Evolutionary conservation across 2,888 invertebrate species (phyloP), one percentile per base, ranked within the genome.

Genomic region (Dolichopus griseipennis): DNA sequence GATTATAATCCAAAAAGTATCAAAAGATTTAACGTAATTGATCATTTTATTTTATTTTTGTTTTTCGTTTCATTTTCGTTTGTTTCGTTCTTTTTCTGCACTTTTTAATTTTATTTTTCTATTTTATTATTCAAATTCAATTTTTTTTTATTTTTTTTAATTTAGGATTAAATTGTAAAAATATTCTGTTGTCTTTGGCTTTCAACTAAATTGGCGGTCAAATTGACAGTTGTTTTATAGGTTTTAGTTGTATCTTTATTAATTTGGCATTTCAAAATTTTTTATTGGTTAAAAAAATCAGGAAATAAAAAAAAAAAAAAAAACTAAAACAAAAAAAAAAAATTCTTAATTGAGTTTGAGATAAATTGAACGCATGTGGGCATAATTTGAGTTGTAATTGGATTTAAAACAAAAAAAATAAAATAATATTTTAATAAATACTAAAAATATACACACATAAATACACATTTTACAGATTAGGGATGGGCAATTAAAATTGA

Each of bases 21-120:
- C 22, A 63, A 63, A 63, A 7, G 63, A 27, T 27, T 61, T 63
- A 63, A 22, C 27, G 18, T 63, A 63, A 63, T 63, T 63, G 63
- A 63, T 63, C 63, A 63, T 27, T 63, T 63, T 27, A n/a, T 63
- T 27, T 63, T 27, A 27, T 27, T 27, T 27, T 27, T 27, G 5
- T 3, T 52, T 41, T 41, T n/a, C n/a, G n/a, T n/a, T n/a, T n/a
- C n/a, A n/a, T n/a, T n/a, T n/a, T n/a, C n/a, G n/a, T n/a, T n/a
- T n/a, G n/a, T n/a, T 27, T 27, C 27, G 27, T 27, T 27, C 27
- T 27, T 27, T 27, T 27, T 27, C 27, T 27, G 27, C 27, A 27
- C 27, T 27, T 4, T 27, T 27, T 4, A 27, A 27, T 27, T 63
- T 27, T 27, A 4, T 41, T 41, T 41, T 41, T 41, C 15, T 5